A percentile compares a stretch with the other conserved stretches of the same genome.
phyloP scores from a whole-genome alignment of 2,888 invertebrate species.

The Xestia sexstrigata region DNA sequence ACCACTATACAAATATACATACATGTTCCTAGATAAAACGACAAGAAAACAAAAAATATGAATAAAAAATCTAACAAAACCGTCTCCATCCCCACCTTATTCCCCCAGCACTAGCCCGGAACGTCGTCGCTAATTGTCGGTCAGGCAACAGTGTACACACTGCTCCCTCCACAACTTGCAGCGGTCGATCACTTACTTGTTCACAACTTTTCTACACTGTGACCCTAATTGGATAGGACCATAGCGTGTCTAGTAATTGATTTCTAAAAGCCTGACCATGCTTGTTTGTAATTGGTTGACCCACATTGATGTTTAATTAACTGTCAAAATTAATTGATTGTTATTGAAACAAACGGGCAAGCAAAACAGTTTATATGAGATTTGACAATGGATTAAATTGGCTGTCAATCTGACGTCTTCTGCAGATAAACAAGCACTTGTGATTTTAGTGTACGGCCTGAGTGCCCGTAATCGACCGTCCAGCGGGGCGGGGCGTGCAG shows the following conservation, averaged over 20 bases:
- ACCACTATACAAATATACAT: too few relatives aligned
- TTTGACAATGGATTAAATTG: neutral
- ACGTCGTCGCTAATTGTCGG: slow-evolving; percentile 53
- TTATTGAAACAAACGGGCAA: neutral
- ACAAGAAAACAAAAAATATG: too few relatives aligned
- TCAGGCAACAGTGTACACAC: slow-evolving; percentile 45
- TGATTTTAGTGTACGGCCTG: neutral
- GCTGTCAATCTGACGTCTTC: neutral
- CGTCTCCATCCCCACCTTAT: slow-evolving; percentile 33
- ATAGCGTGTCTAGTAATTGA: slow-evolving; percentile 35
- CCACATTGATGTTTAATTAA: slow-evolving; percentile 1
- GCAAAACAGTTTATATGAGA: neutral
- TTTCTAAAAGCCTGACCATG: slow-evolving; percentile 30
- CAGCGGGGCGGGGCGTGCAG: too few relatives aligned
- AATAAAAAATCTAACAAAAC: neutral
- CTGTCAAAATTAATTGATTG: neutral
- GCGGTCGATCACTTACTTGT: slow-evolving; percentile 59
- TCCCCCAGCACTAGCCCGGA: slow-evolving; percentile 29
- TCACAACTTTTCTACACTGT: slow-evolving; percentile 43
- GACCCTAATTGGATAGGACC: slow-evolving; percentile 48
- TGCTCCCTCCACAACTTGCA: slow-evolving; percentile 28
- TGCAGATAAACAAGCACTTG: neutral
- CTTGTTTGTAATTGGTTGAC: slow-evolving; percentile 7
- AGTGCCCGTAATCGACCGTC: too few relatives aligned
- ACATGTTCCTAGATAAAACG: too few relatives aligned